These are phyloP conservation scores for Babylonia areolata DNA, from an alignment of 1,140 invertebrate species.

Conservation along the genomic window DNA sequence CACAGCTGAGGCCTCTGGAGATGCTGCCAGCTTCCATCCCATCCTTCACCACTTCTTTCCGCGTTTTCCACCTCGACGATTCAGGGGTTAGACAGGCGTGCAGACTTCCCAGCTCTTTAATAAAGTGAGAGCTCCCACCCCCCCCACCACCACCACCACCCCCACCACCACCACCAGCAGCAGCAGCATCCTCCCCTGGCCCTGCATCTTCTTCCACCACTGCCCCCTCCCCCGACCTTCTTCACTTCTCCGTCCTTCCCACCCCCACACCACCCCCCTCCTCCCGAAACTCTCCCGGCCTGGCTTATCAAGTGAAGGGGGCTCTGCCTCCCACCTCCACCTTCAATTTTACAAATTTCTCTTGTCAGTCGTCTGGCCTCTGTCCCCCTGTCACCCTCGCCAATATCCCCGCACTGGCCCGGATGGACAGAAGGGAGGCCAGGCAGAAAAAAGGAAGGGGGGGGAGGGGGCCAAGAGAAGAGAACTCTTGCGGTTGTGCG, in stretches of 20 bases:
- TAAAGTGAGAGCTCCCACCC: slow-evolving; percentile 35
- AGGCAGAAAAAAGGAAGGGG: slow-evolving; percentile 24
- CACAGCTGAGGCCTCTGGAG: slow-evolving; percentile 9
- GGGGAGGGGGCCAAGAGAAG: neutral
- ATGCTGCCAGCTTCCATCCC: slow-evolving; percentile 16
- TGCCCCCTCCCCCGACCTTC: neutral
- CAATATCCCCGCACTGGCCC: slow-evolving; percentile 15
- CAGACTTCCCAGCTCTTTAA: slow-evolving; percentile 25
- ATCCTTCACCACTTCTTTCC: slow-evolving; percentile 31
- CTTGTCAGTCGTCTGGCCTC: slow-evolving; percentile 26
- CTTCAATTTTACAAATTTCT: slow-evolving; percentile 43
- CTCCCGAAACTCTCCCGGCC: neutral
- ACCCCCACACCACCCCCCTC: neutral
- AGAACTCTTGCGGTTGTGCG: neutral
- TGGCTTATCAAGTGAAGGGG: neutral
- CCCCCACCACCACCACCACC: too few relatives aligned
- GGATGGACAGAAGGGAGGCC: slow-evolving; percentile 33
- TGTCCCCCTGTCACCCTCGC: slow-evolving; percentile 12
- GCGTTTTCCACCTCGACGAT: slow-evolving; percentile 24
- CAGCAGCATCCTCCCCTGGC: too few relatives aligned
- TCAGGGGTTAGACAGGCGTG: slow-evolving; percentile 30
- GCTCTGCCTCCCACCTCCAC: neutral
- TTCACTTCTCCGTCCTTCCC: neutral
- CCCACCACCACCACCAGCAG: too few relatives aligned
- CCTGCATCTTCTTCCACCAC: neutral